A percentile compares a stretch with the other conserved stretches of the same genome.
Conservation (phyloP, 2,888 invertebrate species). For the Mesorhabditis sp. region DNA sequence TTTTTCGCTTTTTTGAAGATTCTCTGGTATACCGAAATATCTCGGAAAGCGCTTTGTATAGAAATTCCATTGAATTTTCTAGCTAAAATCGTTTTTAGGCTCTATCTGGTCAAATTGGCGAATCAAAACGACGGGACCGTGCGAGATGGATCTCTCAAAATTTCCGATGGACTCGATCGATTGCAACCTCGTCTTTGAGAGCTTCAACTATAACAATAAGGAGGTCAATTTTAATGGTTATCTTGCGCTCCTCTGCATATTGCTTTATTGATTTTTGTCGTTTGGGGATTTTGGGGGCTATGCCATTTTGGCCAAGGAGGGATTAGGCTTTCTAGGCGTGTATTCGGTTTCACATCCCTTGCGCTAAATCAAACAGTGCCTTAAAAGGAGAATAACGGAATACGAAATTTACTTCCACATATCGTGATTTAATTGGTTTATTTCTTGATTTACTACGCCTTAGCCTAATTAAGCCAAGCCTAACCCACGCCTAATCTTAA, state of each 20-base stretch:
- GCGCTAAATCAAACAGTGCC: not conserved
- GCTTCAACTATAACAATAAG: conserved; percentile 54
- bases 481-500: too few species aligned
- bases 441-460: too few species aligned
- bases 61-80: not conserved
- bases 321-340: too few species aligned
- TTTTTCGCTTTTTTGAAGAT: too few species aligned
- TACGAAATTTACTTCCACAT: too few species aligned
- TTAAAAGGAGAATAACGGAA: not conserved
- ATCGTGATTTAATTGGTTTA: too few species aligned
- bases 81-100: conserved; percentile 28
- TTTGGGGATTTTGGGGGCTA: not conserved
- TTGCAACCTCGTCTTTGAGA: conserved; percentile 54
- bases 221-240: conserved; percentile 21
- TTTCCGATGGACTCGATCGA: conserved; percentile 55
- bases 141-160: conserved; percentile 51
- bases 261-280: conserved; percentile 11
- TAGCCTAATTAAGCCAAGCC: too few species aligned
- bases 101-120: conserved; percentile 58
- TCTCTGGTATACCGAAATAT: too few species aligned
- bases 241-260: conserved; percentile 13
- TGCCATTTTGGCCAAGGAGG: not conserved
- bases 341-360: not conserved
- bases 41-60: too few species aligned
- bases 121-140: conserved; percentile 56